Evolutionary conservation across 1,140 invertebrate species (phyloP).

Genomic region (Linepithema humile): DNA sequence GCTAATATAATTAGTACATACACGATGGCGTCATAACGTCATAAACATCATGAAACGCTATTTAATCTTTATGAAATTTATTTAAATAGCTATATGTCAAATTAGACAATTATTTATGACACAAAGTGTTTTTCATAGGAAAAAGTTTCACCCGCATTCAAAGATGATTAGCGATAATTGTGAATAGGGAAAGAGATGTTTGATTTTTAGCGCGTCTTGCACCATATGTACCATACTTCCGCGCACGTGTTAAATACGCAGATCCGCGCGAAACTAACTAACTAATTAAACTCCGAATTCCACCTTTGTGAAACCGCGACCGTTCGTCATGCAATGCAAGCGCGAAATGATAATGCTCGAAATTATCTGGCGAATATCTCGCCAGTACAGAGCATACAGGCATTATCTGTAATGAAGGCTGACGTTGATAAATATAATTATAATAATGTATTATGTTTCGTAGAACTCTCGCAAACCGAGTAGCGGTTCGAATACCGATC

Average conservation of each 20-base stretch:
- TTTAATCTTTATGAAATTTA: background rate
- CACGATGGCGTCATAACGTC: too few species aligned
- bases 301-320: constrained; percentile 7
- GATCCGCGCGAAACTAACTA: constrained; percentile 13
- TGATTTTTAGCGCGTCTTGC: background rate
- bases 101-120: background rate
- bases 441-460: constrained; percentile 47
- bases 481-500: constrained; percentile 11
- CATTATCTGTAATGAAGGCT: constrained; percentile 36
- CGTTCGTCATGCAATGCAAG: background rate
- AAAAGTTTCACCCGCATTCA: background rate
- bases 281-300: constrained; percentile 34
- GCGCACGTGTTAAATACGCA: background rate
- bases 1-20: background rate
- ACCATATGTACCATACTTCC: background rate
- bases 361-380: constrained; percentile 40
- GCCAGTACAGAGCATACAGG: background rate
- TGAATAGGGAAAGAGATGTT: background rate
- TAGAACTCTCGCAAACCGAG: constrained; percentile 6
- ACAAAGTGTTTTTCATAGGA: background rate
- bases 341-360: background rate
- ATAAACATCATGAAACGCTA: background rate
- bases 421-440: constrained; percentile 61
- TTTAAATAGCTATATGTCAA: background rate
- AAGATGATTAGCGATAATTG: background rate